Evolutionary conservation across 1,140 invertebrate species (phyloP).

Genomic region (Brachionus rubens): DNA sequence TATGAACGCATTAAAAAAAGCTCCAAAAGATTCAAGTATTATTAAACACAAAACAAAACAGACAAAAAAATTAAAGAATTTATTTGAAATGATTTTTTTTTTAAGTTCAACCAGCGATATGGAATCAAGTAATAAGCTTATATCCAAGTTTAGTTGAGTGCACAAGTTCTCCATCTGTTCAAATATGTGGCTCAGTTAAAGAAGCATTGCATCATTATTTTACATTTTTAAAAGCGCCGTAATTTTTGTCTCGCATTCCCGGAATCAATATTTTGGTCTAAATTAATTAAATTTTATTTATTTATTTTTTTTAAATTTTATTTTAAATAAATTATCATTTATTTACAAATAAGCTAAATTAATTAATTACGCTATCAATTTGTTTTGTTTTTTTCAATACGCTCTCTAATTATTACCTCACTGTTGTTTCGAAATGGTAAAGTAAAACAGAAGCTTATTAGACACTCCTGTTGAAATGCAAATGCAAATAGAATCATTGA

Average conservation of each 20-base stretch:
- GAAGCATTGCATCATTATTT: constrained; percentile 40
- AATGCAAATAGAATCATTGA: no score
- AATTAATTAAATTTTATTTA: neutral
- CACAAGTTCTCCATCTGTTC: constrained; percentile 69
- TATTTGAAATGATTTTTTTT: constrained; percentile 47
- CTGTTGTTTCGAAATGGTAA: no score
- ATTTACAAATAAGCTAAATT: no score
- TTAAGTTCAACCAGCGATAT: constrained; percentile 78
- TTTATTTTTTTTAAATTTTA: neutral
- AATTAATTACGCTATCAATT: no score
- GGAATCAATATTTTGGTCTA: no score
- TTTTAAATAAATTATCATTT: no score
- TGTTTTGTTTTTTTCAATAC: no score
- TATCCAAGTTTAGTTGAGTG: constrained; percentile 87
- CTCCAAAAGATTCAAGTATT: constrained; percentile 78
- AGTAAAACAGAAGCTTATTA: no score
- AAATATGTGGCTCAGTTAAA: constrained; percentile 17
- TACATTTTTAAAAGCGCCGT: constrained; percentile 8
- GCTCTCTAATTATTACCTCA: no score
- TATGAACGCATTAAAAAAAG: constrained; percentile 84
- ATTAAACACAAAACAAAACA: constrained; percentile 48
- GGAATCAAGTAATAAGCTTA: constrained; percentile 83
- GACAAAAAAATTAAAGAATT: neutral
- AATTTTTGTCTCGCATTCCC: neutral
- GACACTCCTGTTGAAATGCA: no score